Evolutionary conservation across 2,888 invertebrate species (phyloP), one percentile per base, ranked within the genome.

Genomic region (Gasteruption jaculator): DNA sequence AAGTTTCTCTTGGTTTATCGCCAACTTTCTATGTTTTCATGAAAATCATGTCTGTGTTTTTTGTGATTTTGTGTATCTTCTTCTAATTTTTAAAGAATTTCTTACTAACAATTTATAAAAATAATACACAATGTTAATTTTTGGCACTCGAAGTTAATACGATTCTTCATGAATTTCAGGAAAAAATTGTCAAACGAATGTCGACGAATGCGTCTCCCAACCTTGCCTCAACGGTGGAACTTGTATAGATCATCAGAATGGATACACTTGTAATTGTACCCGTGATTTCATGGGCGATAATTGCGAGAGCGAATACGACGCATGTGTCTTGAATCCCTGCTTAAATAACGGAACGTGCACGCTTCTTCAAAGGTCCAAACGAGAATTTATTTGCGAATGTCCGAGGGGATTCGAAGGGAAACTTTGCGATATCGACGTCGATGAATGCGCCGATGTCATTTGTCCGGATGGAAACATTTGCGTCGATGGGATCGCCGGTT

Each of bases 391-490:
- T 14, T 86, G 86, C 73, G 75, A 77, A 43, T 86, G 86, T 66
- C 72, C 74, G 11, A 65, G 73, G 31, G 85, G 86, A 21, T 86
- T 77, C 72, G 77, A 78, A 51, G 86, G 86, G 16, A 68, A 74
- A 27, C 58, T 68, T 12, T 87, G 87, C 71, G 83, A 85, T 54
- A 67, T 70, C 45, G 76, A 82, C 58, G 75, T 79, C 15, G 80
- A 86, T 69, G 85, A 86, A 56, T 85, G 85, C 64, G 46, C 69
- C n/a, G 74, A 71, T 35, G 71, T 73, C 11, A 60, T 61, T 24
- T 78, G 81, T 56, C 72, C 76, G 2, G 62, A 73, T 21, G 74
- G 73, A 7, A 73, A 74, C 53, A 10, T 75, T 3, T 82, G 81
- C 63, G 68, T 76, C 8, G 81, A 81, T 55, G 68, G 74, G 26